Conservation (phyloP, 2,113 vertebrate species). For the Micronisus gabar region DNA sequence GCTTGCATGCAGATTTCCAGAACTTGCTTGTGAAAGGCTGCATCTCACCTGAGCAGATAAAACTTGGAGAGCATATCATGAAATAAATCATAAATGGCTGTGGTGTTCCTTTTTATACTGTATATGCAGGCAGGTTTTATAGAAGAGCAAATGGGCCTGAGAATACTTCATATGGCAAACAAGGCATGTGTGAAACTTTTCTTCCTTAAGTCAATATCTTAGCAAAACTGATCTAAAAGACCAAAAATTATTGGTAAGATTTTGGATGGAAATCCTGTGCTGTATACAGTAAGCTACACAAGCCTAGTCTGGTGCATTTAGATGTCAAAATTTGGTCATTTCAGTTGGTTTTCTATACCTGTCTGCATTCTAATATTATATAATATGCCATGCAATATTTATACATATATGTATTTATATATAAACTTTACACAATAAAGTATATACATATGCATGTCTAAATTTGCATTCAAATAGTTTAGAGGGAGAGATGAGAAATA, state of each 20-base stretch:
- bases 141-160: not conserved
- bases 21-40: not conserved
- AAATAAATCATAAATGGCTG: not conserved
- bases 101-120: not conserved
- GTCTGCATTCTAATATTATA: not conserved
- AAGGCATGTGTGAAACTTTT: not conserved
- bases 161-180: not conserved
- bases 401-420: accelerated
- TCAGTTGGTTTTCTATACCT: not conserved
- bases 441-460: no score
- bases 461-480: not conserved
- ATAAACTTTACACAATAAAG: not conserved
- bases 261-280: not conserved
- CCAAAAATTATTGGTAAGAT: not conserved
- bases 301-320: not conserved
- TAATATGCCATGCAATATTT: not conserved
- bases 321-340: not conserved
- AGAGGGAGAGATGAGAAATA: not conserved
- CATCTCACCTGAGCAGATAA: not conserved
- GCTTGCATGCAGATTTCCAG: not conserved
- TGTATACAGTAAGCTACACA: not conserved
- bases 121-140: not conserved
- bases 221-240: not conserved
- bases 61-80: accelerated
- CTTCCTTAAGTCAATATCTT: not conserved